A percentile compares a stretch with the other conserved stretches of the same genome.
These are phyloP conservation scores for Denticeps clupeoides DNA, from an alignment of 2,797 vertebrate species.

Conservation along the genomic window DNA sequence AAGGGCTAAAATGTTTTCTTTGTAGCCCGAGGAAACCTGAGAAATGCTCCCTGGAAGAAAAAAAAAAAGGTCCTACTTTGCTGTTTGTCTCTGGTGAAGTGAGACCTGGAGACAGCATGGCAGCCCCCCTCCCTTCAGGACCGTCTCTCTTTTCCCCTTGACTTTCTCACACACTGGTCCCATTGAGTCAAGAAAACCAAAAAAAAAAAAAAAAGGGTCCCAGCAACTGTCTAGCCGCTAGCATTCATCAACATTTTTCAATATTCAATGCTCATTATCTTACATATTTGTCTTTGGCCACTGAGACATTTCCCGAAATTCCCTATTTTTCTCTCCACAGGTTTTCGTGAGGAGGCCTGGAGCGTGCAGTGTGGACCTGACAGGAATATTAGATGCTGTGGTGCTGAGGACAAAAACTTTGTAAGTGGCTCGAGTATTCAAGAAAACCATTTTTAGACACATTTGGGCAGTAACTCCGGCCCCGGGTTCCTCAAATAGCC, in stretches of 20 bases:
- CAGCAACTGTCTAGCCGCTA: background rate
- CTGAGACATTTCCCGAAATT: background rate
- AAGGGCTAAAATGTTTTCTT: constrained; percentile 66
- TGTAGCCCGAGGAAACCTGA: constrained; percentile 57
- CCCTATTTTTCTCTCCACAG: constrained; percentile 40
- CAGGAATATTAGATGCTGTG: constrained; percentile 33
- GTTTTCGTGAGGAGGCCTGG: constrained; percentile 31
- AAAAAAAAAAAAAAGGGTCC: constrained; percentile 12
- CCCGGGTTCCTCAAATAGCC: too few species aligned
- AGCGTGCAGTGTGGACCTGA: constrained; percentile 25
- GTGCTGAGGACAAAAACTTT: constrained; percentile 45
- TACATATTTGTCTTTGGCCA: background rate
- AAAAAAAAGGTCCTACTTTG: constrained; percentile 17
- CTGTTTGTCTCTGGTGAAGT: constrained; percentile 22
- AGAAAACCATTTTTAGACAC: too few species aligned
- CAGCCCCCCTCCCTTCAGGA: constrained; percentile 25
- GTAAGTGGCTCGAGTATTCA: constrained; percentile 40
- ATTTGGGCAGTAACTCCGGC: too few species aligned
- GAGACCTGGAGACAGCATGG: constrained; percentile 27
- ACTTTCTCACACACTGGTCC: constrained; percentile 39
- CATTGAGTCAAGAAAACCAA: constrained; percentile 37
- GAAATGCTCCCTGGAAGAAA: constrained; percentile 44
- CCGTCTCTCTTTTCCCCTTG: constrained; percentile 3
- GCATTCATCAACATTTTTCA: background rate
- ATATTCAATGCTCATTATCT: background rate